Base-by-base conservation (phyloP, 2,113 vertebrate genomes). In the Melospiza georgiana region DNA sequence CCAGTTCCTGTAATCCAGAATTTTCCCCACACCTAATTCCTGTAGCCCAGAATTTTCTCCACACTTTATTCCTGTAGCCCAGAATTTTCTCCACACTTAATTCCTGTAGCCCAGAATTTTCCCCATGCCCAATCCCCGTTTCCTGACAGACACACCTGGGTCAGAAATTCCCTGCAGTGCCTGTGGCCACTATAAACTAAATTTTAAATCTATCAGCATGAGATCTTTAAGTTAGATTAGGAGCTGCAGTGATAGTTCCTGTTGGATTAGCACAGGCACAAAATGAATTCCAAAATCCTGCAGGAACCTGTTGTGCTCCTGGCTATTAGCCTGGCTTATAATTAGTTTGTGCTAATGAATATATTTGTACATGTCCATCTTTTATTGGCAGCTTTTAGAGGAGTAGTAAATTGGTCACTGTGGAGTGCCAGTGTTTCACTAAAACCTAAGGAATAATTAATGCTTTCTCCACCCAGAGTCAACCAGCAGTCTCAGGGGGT, bases 281-380 rank as follows among this genome's bases (percentile, higher is more conserved):
- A 20, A 65, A 95, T 68, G 52, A 81, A 95, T 93, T 81, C 68
- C 76, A 84, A 88, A 88, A 84, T 65, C 57, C 44, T 78, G 63
- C 46, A 89, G 33, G 52, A 84, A 67, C 15, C 8, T 52, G 49
- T 39, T 54, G 27, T 86, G 81, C 94, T 69, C 30, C 88, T 92
- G 83, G 76, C 83, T 90, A 89, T 89, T 87, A 94, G 85, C 82
- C 85, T 28, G 6, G 48, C n/a, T 90, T 96, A 93, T 93, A 96
- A 96, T 95, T 92, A 87, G 90, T 79, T 94, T 76, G 49, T 61
- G 52, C 89, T 95, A 96, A 95, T 92, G 76, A 96, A 95, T 82
- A 89, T 80, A 92, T 90, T 96, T 96, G 80, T 90, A 92, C 49
- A 25, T 43, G 62, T 74, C 77, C 80, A 67, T 72, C 91, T 88